Evolutionary conservation across 2,888 invertebrate genomes (phyloP).

Genomic region (Lepidocyrtoides sp.): DNA sequence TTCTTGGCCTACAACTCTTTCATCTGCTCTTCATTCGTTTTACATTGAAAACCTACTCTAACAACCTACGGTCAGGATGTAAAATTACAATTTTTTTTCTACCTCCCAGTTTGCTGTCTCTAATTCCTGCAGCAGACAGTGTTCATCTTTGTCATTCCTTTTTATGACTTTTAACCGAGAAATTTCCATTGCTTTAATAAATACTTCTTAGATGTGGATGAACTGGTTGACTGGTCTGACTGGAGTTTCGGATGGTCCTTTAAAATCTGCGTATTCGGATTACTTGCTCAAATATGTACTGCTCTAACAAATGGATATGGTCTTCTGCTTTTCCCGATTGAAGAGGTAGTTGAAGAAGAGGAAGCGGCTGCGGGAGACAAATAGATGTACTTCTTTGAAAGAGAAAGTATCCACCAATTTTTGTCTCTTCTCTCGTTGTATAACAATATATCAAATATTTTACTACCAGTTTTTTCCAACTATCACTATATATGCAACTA

Average conservation of each 20-base stretch:
- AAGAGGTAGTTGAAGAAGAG: slow-evolving; percentile 76
- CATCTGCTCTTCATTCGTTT: neutral
- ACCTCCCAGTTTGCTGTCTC: too few species aligned
- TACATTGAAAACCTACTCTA: neutral
- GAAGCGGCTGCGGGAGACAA: slow-evolving; percentile 75
- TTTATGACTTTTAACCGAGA: neutral
- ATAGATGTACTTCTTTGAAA: slow-evolving; percentile 44
- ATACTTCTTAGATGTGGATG: slow-evolving; percentile 32
- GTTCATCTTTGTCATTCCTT: slow-evolving; percentile 20
- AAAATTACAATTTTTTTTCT: neutral
- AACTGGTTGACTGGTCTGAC: slow-evolving; percentile 60
- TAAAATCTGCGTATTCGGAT: slow-evolving; percentile 70
- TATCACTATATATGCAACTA: slow-evolving; percentile 11
- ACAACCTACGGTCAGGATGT: too few species aligned
- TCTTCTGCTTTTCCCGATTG: slow-evolving; percentile 81
- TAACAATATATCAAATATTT: slow-evolving; percentile 42
- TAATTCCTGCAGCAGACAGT: too few species aligned
- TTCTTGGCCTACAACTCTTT: neutral
- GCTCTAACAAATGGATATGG: slow-evolving; percentile 77
- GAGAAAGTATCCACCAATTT: neutral
- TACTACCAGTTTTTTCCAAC: slow-evolving; percentile 29
- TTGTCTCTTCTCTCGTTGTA: slow-evolving; percentile 46
- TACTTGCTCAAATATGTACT: slow-evolving; percentile 67
- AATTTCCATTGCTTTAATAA: neutral
- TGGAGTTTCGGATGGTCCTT: slow-evolving; percentile 82